Conservation (phyloP, 2,113 vertebrate species). For the Rhadina sibilatrix region DNA sequence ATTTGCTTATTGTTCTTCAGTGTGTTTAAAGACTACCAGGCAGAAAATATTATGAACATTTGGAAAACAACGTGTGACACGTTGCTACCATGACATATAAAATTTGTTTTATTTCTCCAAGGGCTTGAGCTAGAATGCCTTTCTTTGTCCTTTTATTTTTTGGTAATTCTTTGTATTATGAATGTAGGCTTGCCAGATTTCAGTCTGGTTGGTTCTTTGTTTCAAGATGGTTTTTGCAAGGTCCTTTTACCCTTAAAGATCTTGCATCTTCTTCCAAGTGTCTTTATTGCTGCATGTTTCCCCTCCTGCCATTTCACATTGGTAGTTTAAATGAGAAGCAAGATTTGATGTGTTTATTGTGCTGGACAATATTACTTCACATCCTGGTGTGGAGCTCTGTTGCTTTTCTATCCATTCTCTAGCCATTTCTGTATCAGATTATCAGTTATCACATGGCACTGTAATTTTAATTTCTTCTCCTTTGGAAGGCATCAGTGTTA, state of each 20-base stretch:
- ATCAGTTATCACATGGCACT: neutral
- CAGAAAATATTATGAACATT: neutral
- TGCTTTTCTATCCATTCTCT: neutral
- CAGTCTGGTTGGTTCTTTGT: neutral
- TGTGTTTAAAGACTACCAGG: neutral
- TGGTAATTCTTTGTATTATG: neutral
- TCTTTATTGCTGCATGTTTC: neutral
- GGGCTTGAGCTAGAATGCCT: neutral
- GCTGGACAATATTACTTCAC: neutral
- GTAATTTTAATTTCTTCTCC: neutral
- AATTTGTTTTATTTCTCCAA: neutral
- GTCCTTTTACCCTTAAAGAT: neutral
- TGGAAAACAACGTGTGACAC: neutral
- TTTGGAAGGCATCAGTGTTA: neutral
- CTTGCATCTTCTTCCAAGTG: neutral
- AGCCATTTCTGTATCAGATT: neutral
- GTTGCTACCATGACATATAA: neutral
- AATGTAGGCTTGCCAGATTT: neutral
- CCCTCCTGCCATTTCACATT: neutral
- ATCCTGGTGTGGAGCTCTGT: neutral
- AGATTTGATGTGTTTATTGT: neutral
- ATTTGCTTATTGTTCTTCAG: neutral
- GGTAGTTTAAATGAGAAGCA: neutral
- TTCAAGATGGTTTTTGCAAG: neutral
- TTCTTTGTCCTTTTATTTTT: neutral